Percentiles rank a stretch among this genome's conserved stretches.
These are phyloP conservation scores for Penaeus indicus DNA, from an alignment of 1,140 invertebrate species.

Conservation along the genomic window DNA sequence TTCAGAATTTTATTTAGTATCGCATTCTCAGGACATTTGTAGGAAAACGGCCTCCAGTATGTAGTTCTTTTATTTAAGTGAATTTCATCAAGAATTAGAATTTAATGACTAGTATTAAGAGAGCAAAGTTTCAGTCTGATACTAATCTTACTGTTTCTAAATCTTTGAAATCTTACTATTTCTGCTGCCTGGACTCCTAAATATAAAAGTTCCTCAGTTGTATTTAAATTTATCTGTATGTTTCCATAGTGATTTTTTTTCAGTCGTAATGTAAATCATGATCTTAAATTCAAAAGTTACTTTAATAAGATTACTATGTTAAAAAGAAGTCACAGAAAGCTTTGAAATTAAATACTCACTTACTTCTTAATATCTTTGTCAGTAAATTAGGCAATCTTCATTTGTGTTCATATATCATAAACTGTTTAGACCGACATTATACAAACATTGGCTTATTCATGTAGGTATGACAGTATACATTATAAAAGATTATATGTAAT, in stretches of 20 bases:
- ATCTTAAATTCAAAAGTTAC: too few relatives aligned
- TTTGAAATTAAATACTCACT: background rate
- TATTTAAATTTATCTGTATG: too few relatives aligned
- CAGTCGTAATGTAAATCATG: too few relatives aligned
- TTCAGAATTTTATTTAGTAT: constrained; percentile 44
- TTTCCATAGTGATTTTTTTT: too few relatives aligned
- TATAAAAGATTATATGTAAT: too few relatives aligned
- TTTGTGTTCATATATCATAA: constrained; percentile 45
- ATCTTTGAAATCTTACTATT: constrained; percentile 25
- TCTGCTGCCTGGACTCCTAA: background rate
- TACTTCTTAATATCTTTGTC: background rate
- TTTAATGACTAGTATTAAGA: constrained; percentile 13
- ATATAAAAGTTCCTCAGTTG: background rate
- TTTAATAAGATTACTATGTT: too few relatives aligned
- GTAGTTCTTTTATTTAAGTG: constrained; percentile 43
- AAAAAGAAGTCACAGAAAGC: background rate
- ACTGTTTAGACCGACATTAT: constrained; percentile 39
- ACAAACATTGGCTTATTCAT: too few relatives aligned
- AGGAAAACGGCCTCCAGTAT: constrained; percentile 59
- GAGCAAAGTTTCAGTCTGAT: constrained; percentile 24
- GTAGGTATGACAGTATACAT: too few relatives aligned
- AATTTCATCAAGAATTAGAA: constrained; percentile 20
- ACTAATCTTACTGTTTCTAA: constrained; percentile 8
- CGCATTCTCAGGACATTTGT: constrained; percentile 54
- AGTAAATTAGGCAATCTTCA: constrained; percentile 14